Evolutionary conservation across 2,888 invertebrate species (phyloP), one percentile per base, ranked within the genome.

Genomic region (Lycocerus yunnanus): DNA sequence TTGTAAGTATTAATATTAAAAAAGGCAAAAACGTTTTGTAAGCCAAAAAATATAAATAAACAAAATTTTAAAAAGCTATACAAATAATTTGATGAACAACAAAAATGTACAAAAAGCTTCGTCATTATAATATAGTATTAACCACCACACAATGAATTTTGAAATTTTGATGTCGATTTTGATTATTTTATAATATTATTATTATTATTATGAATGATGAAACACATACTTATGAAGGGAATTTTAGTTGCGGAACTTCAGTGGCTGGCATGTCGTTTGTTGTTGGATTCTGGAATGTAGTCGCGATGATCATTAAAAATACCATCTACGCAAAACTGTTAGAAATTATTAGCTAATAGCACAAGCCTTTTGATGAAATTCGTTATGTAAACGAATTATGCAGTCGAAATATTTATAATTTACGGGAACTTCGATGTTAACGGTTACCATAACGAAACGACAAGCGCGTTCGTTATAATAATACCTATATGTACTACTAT

Each of bases 251-350:
- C 79, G 78, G 80, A 80, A 79, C 82, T 79, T 85, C 84, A 85
- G 82, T 84, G 84, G 81, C 81, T 84, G 81, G 85, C 83, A 77
- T 82, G 79, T 79, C 82, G 82, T 77, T 84, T 84, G 85, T 84
- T 84, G 84, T 85, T 77, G 80, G 79, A 84, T 84, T 86, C 87
- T 87, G 87, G 85, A 87, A 87, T 84, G 85, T 84, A 86, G 82
- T 84, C 83, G 84, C 82, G 83, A 79, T 84, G 84, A 83, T 84
- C 82, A 85, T 85, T 85, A 81, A 83, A 78, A 82, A 82, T 18
- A 79, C 77, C 81, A 78, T 81, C 80, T 80, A 79, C 81, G 84
- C 82, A 84, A 80, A 80, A 84, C 83, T 82, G 79, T 76, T 74
- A 78, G 73, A 80, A 82, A 82, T 73, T 68, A 73, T 73, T 73